Percentiles rank a stretch among this genome's conserved stretches.
phyloP scores from a whole-genome alignment of 2,797 vertebrate species.

The Eospalax fontanierii region DNA sequence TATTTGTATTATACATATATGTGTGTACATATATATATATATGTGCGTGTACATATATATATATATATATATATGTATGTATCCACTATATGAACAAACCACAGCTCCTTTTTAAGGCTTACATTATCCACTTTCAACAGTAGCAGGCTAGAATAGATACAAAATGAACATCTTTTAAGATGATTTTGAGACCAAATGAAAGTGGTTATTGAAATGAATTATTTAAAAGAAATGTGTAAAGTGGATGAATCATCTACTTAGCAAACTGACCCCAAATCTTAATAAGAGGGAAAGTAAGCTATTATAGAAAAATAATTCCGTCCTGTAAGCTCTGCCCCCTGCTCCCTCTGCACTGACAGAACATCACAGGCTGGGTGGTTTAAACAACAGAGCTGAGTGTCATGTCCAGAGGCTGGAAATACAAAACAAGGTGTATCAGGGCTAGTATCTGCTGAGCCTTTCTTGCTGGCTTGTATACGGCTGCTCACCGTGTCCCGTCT shows the following conservation, averaged over 20 bases:
- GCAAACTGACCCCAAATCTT: slow-evolving; percentile 20
- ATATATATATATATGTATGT: background rate
- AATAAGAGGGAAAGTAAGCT: background rate
- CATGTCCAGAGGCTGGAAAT: background rate
- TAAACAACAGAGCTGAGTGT: background rate
- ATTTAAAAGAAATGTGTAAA: background rate
- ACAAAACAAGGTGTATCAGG: background rate
- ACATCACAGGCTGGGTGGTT: background rate
- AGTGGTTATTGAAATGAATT: slow-evolving; percentile 24
- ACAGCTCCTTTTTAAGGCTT: background rate
- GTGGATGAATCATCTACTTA: background rate
- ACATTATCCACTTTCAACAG: background rate
- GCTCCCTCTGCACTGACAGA: background rate
- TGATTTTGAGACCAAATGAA: slow-evolving; percentile 17
- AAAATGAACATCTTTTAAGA: background rate
- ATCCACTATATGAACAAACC: background rate
- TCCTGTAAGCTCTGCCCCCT: background rate
- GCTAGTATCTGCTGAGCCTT: background rate
- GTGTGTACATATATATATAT: too few relatives aligned
- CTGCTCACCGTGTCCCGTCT: background rate
- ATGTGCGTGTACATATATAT: background rate
- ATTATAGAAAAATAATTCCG: background rate
- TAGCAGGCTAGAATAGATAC: background rate
- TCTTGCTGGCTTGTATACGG: background rate
- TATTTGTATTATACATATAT: background rate